A percentile compares a stretch with the other conserved stretches of the same genome.
Evolutionary conservation across 2,888 invertebrate species (phyloP).

Genomic region (Herminia tarsipennalis): DNA sequence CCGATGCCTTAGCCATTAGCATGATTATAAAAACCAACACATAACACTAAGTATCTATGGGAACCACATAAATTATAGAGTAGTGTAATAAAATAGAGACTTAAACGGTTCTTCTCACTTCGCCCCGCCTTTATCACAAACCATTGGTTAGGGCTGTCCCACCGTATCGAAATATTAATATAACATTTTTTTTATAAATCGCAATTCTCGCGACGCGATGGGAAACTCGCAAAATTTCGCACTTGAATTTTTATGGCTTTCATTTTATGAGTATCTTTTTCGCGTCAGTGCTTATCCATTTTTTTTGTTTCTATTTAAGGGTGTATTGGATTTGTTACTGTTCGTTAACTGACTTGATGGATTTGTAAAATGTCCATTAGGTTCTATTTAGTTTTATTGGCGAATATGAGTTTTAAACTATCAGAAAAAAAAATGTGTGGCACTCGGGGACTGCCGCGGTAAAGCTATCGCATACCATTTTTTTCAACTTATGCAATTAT

Average conservation of each 20-base stretch:
- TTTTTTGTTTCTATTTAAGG: background rate
- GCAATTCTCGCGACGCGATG: conserved; percentile 11
- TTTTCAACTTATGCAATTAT: too few species aligned
- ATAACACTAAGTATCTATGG: conserved; percentile 27
- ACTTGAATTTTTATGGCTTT: conserved; percentile 7
- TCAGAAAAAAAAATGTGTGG: too few species aligned
- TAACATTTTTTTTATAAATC: conserved; percentile 35
- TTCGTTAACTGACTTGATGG: too few species aligned
- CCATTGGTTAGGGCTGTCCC: conserved; percentile 47
- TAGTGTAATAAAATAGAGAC: conserved; percentile 57
- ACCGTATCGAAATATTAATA: conserved; percentile 1
- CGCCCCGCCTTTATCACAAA: conserved; percentile 50
- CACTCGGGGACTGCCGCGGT: too few species aligned
- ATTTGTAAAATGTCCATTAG: too few species aligned
- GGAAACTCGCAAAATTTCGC: conserved; percentile 7
- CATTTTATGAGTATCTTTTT: conserved; percentile 9
- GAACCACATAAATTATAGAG: conserved; percentile 49
- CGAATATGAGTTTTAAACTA: too few species aligned
- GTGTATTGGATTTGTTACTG: too few species aligned
- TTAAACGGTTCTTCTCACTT: conserved; percentile 58
- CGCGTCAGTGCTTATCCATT: background rate
- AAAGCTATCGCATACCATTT: too few species aligned
- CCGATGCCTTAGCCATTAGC: background rate
- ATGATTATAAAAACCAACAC: conserved; percentile 9
- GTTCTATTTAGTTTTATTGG: too few species aligned